These are phyloP conservation scores for Pseudocheirus occidentalis DNA, from an alignment of 2,797 vertebrate genomes.

Conservation along the genomic window DNA sequence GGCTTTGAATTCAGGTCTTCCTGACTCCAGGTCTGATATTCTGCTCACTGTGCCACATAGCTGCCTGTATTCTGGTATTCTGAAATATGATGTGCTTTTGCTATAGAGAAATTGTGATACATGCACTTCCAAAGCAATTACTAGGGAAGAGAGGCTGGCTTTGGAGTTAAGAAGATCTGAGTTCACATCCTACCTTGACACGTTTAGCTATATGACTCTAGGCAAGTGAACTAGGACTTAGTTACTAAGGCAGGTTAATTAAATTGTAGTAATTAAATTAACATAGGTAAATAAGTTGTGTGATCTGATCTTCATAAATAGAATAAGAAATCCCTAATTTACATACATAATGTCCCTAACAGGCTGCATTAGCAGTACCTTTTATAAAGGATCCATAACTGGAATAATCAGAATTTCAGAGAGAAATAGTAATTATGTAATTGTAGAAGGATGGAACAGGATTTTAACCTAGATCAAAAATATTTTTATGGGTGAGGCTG, in stretches of 20 bases:
- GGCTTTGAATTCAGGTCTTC: neutral
- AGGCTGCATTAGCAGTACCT: neutral
- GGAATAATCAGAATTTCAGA: constrained; percentile 29
- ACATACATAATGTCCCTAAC: neutral
- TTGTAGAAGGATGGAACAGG: neutral
- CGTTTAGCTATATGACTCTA: neutral
- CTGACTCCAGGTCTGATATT: neutral
- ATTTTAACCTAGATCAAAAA: neutral
- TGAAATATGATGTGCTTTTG: neutral
- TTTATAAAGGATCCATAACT: neutral
- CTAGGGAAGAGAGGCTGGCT: neutral
- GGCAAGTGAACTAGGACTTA: neutral
- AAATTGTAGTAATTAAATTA: neutral
- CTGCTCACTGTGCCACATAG: neutral
- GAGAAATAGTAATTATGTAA: constrained; percentile 25
- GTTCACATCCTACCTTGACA: neutral
- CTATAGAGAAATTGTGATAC: neutral
- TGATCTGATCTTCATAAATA: neutral
- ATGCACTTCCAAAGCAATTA: neutral
- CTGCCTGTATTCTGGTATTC: neutral
- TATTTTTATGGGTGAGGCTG: neutral
- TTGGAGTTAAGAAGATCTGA: neutral
- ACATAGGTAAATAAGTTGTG: neutral
- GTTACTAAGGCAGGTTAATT: neutral
- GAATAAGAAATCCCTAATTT: neutral